Evolutionary conservation across 92 coral and sea anemone genomes (phyloP), one percentile per base, ranked within the genome.

Genomic region (Epizoanthus illoricatus): DNA sequence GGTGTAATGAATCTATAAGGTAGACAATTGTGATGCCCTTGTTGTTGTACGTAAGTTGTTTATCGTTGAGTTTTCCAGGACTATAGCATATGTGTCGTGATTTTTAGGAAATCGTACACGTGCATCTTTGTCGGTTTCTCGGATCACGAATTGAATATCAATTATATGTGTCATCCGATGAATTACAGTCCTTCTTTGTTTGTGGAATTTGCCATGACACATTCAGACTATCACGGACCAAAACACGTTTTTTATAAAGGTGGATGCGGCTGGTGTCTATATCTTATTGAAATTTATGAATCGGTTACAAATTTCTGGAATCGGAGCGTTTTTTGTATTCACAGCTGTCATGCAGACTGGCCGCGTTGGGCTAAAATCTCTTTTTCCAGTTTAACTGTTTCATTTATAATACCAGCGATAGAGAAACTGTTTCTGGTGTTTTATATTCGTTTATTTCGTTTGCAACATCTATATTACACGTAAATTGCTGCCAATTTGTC

Each of bases 1-100:
- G 4, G 70, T 9, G 70, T 76, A 60, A 62, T 76, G 81, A 61
- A 40, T 56, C 41, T 40, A 43, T 76, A 61, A 76, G 81, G 81
- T 76, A 36, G 12, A 56, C 63, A 40, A 10, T 76, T 76, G 24
- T 10, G 1, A 6, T 43, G 47, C 36, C 28, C 23, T 43, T 61
- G 49, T 59, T 33, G 56, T 60, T 76, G 43, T 42, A 49, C 12
- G 12, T 40, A 39, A 41, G 19, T 45, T 39, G 23, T 42, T 41
- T 41, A 28, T 17, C 13, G n/a, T 33, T 17, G 24, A 15, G 42
- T 74, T 23, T 41, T 39, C 8, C 39, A 40, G 39, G 43, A 40
- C 41, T 62, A 7, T 7, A 15, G 19, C 21, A 42, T 58, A 58
- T 19, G 49, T 19, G 39, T 68, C 13, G 45, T 76, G 69, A 60